Evolutionary conservation across 2,888 invertebrate species (phyloP).

Genomic region (Rutpela maculata): DNA sequence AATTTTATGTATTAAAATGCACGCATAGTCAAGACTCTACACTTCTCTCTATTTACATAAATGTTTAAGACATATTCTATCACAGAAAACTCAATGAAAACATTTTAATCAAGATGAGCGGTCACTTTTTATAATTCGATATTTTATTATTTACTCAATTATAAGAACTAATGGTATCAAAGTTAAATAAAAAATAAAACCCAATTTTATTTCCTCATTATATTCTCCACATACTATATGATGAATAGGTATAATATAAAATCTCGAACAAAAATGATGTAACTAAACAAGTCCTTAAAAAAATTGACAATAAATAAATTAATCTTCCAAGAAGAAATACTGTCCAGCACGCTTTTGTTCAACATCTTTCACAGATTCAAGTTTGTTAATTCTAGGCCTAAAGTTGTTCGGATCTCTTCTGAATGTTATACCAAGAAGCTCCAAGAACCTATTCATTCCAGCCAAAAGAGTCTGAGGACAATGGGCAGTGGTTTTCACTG

Average conservation of each 20-base stretch:
- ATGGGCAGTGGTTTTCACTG: conserved; percentile 91
- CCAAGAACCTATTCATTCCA: conserved; percentile 98
- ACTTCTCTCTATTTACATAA: too few relatives aligned
- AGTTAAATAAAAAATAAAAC: background rate
- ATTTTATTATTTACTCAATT: background rate
- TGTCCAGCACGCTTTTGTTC: conserved; percentile 98
- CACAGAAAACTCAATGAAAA: too few relatives aligned
- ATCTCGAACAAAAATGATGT: conserved; percentile 20
- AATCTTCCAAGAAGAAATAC: conserved; percentile 99
- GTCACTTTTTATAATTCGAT: too few relatives aligned
- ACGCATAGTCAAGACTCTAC: too few relatives aligned
- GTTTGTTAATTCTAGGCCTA: conserved; percentile 98
- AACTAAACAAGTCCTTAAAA: background rate
- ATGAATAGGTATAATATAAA: conserved; percentile 23
- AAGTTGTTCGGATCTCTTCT: conserved; percentile 99
- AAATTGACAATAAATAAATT: conserved; percentile 64
- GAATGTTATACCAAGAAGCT: conserved; percentile 97
- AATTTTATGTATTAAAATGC: too few relatives aligned
- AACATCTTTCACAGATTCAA: conserved; percentile 96
- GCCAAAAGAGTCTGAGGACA: conserved; percentile 94
- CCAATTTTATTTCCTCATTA: conserved; percentile 18
- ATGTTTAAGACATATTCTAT: too few relatives aligned
- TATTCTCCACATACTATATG: conserved; percentile 38
- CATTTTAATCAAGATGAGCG: too few relatives aligned
- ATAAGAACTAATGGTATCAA: background rate